Evolutionary conservation across 2,888 invertebrate genomes (phyloP), one percentile per base, ranked within the genome.

Genomic region (Limnephilus rhombicus): DNA sequence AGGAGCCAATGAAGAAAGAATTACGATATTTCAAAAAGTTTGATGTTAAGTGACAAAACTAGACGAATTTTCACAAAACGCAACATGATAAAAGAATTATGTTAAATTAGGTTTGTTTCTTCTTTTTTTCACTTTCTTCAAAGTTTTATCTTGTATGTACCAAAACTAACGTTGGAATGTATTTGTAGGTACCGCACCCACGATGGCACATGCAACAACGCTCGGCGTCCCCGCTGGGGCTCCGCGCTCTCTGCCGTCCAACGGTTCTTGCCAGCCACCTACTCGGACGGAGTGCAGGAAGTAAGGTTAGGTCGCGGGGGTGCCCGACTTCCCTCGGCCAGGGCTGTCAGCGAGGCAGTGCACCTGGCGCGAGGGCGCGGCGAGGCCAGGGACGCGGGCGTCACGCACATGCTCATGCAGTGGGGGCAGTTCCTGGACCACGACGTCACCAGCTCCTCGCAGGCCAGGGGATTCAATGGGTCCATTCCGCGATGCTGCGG

Each of bases 351-450:
- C 96, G 98, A 89, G 98, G 98, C 94, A 96, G 96, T 34, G 95
- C 91, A 53, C 82, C 53, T 31, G 68, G 49, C 31, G 4, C 85
- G n/a, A 96, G 97, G 68, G 9, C 53, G 81, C n/a, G 86, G n/a
- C 29, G 41, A 41, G 18, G 97, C 97, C 94, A 96, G 96, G 0
- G 98, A 97, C 94, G 96, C 97, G 11, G 96, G 96, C 0, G 96
- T 97, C 0, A 98, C 98, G 0, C 97, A 98, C 94, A 97, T 98
- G 97, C 96, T 98, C 92, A 98, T 98, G 97, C 98, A 99, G 94
- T 98, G 98, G 98, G 99, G 99, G 0, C 99, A 99, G 95, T 97
- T 99, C 94, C 94, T 99, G 92, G 99, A 99, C 94, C 99, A 99
- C 94, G 99, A 99, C 94, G 95, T 99, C 93, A 98, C 98, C 82